These are phyloP conservation scores for Nomada fucata DNA, from an alignment of 2,888 invertebrate species.

Conservation along the genomic window DNA sequence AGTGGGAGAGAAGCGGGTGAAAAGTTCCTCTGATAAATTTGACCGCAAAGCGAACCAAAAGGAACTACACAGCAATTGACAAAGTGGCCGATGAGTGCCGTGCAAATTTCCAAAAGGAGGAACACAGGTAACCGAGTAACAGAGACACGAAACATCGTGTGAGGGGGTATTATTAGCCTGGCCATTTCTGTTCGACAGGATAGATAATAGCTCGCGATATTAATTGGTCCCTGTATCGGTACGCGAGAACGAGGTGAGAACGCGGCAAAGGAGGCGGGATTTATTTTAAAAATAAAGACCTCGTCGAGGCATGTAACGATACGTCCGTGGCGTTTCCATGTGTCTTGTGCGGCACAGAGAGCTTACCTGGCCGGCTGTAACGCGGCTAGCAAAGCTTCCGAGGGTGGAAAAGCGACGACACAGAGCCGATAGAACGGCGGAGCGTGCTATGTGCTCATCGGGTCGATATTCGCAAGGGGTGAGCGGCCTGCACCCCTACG, in stretches of 20 bases:
- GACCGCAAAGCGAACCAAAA: neutral
- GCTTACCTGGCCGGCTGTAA: slow-evolving; percentile 42
- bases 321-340: slow-evolving; percentile 53
- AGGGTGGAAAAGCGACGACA: slow-evolving; percentile 42
- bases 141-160: slow-evolving; percentile 24
- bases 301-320: slow-evolving; percentile 43
- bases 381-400: slow-evolving; percentile 29
- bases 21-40: neutral
- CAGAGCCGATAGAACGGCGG: slow-evolving; percentile 8
- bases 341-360: slow-evolving; percentile 50
- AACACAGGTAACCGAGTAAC: neutral
- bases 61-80: neutral
- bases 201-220: slow-evolving; percentile 52
- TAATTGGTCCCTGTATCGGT: slow-evolving; percentile 36
- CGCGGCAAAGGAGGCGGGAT: slow-evolving; percentile 29
- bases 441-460: slow-evolving; percentile 29
- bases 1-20: neutral
- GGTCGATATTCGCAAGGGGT: slow-evolving; percentile 80
- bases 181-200: slow-evolving; percentile 42
- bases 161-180: slow-evolving; percentile 32
- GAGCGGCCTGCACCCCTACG: slow-evolving; percentile 73
- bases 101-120: neutral
- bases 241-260: slow-evolving; percentile 1
- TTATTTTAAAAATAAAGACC: slow-evolving; percentile 53
- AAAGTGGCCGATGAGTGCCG: neutral